Percentiles rank a stretch among this genome's conserved stretches.
phyloP scores from a whole-genome alignment of 2,113 vertebrate genomes.

The Alosa alosa region DNA sequence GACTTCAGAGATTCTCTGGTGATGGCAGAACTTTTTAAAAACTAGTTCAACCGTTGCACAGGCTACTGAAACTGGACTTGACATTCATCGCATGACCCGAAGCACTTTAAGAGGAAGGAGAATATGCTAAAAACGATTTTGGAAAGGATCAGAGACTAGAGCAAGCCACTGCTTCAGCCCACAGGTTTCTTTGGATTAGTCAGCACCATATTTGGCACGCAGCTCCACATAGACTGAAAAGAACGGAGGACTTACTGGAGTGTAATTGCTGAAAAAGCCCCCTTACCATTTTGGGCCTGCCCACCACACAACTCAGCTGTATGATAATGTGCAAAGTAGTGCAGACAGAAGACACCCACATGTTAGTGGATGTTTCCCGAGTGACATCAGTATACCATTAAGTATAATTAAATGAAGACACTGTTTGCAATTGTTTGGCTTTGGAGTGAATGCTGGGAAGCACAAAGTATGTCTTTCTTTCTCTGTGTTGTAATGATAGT shows the following conservation, averaged over 20 bases:
- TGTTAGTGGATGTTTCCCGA: neutral
- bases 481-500: conserved; percentile 30
- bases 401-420: conserved; percentile 17
- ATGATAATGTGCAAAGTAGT: neutral
- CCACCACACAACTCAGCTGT: conserved; percentile 1
- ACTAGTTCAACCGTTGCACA: neutral
- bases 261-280: neutral
- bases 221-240: neutral
- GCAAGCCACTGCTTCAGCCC: neutral
- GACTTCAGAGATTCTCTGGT: conserved; percentile 20
- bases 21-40: conserved; percentile 24
- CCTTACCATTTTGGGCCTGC: neutral
- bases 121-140: conserved; percentile 27
- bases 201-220: conserved; percentile 8
- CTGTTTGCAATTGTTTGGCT: conserved; percentile 12
- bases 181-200: conserved; percentile 1
- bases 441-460: conserved; percentile 24
- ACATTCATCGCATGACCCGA: neutral
- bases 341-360: neutral
- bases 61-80: conserved; percentile 8
- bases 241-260: neutral
- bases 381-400: conserved; percentile 15
- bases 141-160: neutral
- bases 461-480: conserved; percentile 46
- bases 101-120: neutral